A percentile compares a stretch with the other conserved stretches of the same genome.
These are phyloP conservation scores for Zosterops hypoxanthus DNA, from an alignment of 2,113 vertebrate species.

Conservation along the genomic window DNA sequence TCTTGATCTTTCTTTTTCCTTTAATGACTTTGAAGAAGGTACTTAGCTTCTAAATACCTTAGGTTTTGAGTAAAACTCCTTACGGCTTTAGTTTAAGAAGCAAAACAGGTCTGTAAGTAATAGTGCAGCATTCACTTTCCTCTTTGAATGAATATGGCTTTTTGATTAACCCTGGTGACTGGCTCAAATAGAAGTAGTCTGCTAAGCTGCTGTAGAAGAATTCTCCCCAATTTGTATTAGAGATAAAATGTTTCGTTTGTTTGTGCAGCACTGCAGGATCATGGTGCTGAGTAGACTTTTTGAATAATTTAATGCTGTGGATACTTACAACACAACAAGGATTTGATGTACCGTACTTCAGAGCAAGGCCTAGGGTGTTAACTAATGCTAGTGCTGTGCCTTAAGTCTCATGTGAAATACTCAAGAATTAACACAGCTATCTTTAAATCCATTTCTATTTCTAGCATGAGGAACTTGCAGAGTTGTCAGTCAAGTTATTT, in stretches of 20 bases:
- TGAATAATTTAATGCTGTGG: background rate
- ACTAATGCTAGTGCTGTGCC: background rate
- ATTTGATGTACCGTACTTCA: background rate
- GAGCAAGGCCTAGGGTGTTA: background rate
- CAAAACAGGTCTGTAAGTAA: background rate
- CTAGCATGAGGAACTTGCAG: background rate
- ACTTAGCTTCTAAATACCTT: background rate
- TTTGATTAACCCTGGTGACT: background rate
- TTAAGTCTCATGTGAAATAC: background rate
- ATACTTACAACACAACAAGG: background rate
- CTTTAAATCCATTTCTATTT: slow-evolving; percentile 5
- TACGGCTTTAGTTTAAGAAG: background rate
- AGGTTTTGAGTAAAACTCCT: background rate
- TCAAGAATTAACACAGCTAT: background rate
- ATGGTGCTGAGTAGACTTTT: background rate
- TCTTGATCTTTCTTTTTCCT: background rate
- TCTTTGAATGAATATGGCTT: background rate
- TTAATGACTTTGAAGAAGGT: background rate
- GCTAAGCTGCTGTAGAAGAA: background rate
- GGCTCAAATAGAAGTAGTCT: background rate
- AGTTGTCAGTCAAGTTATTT: background rate
- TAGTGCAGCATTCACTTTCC: background rate
- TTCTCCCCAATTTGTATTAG: background rate
- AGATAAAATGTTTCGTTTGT: background rate
- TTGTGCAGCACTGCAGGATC: background rate